These are phyloP conservation scores for Cremastinae sp. DNA, from an alignment of 2,888 invertebrate genomes.

Conservation along the genomic window DNA sequence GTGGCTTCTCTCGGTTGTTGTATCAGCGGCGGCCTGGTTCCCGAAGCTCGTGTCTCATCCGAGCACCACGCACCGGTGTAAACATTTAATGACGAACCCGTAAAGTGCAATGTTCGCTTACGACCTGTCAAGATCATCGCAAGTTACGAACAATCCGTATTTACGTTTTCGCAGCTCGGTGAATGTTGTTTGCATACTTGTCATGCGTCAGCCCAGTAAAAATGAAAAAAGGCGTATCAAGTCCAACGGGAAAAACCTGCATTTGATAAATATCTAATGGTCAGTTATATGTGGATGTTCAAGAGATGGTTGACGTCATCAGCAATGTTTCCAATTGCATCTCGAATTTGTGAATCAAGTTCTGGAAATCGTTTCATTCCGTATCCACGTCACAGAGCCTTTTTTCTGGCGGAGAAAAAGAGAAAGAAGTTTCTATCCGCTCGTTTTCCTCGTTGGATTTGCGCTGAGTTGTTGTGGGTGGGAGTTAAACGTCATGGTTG, in stretches of 20 bases:
- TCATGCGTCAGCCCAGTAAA: too few species aligned
- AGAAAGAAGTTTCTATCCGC: constrained; percentile 29
- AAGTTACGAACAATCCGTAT: constrained; percentile 8
- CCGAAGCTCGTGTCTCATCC: constrained; percentile 21
- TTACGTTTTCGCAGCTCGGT: background rate
- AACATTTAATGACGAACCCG: constrained; percentile 16
- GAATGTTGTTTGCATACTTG: constrained; percentile 1
- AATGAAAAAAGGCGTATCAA: background rate
- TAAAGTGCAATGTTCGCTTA: constrained; percentile 13
- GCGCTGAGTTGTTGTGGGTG: constrained; percentile 23
- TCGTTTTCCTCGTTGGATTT: constrained; percentile 34
- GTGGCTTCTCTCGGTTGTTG: constrained; percentile 15
- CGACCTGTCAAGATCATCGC: constrained; percentile 21
- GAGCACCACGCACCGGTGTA: constrained; percentile 14
- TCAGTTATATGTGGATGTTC: too few species aligned
- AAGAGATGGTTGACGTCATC: constrained; percentile 11
- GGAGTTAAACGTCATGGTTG: constrained; percentile 30
- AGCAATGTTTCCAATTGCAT: constrained; percentile 41
- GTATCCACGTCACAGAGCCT: constrained; percentile 10
- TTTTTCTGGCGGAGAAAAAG: constrained; percentile 17
- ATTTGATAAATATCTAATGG: too few species aligned
- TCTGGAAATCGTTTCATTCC: constrained; percentile 33
- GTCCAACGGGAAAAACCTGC: background rate
- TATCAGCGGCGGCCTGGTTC: background rate
- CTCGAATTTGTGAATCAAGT: constrained; percentile 34